Conservation (phyloP, 2,797 vertebrate species). For the Falco concolor region DNA sequence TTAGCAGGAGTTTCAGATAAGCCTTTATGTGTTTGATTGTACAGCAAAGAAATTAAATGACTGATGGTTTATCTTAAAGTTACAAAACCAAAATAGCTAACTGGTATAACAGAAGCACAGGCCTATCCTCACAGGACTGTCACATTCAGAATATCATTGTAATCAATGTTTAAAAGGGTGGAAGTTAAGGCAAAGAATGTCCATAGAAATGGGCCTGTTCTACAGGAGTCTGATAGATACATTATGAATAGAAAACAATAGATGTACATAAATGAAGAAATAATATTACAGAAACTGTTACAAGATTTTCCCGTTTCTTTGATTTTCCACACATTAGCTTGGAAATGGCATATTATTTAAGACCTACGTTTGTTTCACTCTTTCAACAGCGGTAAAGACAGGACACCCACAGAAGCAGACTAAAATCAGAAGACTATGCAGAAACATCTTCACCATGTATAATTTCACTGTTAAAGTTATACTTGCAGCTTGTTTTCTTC, state of each 20-base stretch:
- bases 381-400: not conserved
- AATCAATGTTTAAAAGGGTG: constrained; percentile 9
- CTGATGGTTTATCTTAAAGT: constrained; percentile 11
- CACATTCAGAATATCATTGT: not conserved
- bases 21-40: not conserved
- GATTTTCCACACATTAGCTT: not conserved
- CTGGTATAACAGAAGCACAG: not conserved
- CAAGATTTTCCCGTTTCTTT: not conserved
- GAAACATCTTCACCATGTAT: not conserved
- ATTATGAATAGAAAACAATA: not conserved
- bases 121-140: not conserved
- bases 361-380: not conserved
- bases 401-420: not conserved
- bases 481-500: not conserved
- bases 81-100: not conserved
- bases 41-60: constrained; percentile 35
- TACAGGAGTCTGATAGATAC: not conserved
- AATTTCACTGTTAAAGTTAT: not conserved
- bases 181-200: not conserved
- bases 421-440: not conserved
- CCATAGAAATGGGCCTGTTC: not conserved
- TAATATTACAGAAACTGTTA: not conserved
- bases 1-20: constrained; percentile 44
- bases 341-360: not conserved
- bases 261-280: not conserved